Evolutionary conservation across 2,797 vertebrate genomes (phyloP).

Genomic region (Manis pentadactyla): DNA sequence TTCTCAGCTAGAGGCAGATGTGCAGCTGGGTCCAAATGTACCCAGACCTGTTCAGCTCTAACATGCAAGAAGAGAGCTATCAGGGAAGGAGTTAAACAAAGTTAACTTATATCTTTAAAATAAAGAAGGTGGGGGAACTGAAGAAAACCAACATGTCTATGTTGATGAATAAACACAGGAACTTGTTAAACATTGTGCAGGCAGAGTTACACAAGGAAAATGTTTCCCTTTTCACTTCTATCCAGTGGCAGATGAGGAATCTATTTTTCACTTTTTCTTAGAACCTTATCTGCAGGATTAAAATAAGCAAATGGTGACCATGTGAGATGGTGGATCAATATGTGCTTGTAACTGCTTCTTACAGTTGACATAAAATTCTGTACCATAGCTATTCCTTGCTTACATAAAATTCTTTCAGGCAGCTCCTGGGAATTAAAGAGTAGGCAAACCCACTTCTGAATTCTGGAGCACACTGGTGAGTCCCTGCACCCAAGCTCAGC

Average conservation of each 20-base stretch:
- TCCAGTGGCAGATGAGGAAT: background rate
- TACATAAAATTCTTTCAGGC: background rate
- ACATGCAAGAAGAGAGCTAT: background rate
- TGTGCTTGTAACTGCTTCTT: background rate
- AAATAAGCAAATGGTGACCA: constrained; percentile 57
- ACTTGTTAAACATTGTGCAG: background rate
- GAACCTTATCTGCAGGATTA: constrained; percentile 50
- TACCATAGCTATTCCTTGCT: background rate
- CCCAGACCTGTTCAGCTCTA: background rate
- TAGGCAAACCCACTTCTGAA: background rate
- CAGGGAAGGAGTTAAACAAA: background rate
- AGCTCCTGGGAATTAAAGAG: background rate
- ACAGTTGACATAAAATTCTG: constrained; percentile 6
- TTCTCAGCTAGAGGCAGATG: background rate
- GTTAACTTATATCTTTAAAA: background rate
- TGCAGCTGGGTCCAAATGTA: background rate
- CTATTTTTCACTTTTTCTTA: constrained; percentile 63
- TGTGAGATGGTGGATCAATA: background rate
- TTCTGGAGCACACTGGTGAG: background rate
- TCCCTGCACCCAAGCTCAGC: background rate
- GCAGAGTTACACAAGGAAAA: background rate
- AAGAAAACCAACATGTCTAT: background rate
- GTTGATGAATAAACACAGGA: constrained; percentile 56
- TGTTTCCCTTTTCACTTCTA: constrained; percentile 33
- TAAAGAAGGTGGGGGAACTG: background rate